Evolutionary conservation across 2,113 vertebrate genomes (phyloP).

Genomic region (Cryptomyrus ogoouensis): DNA sequence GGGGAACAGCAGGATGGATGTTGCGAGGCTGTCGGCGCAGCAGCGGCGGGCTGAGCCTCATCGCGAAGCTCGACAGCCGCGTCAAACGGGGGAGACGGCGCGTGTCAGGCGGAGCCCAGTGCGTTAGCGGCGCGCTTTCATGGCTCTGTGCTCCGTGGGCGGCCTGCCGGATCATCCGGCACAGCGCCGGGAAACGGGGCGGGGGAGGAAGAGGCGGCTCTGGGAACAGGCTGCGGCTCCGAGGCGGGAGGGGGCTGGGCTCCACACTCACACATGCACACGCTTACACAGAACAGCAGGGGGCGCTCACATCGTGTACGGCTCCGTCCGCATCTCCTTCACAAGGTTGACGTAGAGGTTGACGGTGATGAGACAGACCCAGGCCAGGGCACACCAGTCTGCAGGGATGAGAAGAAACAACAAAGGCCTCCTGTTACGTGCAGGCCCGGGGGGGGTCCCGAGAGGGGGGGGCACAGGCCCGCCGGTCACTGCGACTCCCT

Average conservation of each 20-base stretch:
- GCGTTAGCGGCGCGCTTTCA: neutral
- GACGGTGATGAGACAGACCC: constrained; percentile 73
- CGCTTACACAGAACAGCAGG: constrained; percentile 11
- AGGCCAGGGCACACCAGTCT: constrained; percentile 72
- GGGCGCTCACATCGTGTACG: constrained; percentile 59
- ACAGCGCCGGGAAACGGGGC: neutral
- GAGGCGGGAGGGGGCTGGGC: neutral
- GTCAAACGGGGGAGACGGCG: constrained; percentile 1
- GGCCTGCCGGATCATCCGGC: neutral
- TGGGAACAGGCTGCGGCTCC: neutral
- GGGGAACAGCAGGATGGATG: constrained; percentile 5
- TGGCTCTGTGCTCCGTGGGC: neutral
- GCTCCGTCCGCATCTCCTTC: constrained; percentile 62
- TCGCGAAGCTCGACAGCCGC: neutral
- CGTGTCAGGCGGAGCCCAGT: neutral
- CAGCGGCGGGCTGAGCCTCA: neutral
- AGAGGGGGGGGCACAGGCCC: neutral
- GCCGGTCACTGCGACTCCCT: neutral
- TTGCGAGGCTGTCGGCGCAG: neutral
- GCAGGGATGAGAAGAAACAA: constrained; percentile 24
- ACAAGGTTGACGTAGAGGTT: constrained; percentile 74
- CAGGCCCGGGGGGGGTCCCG: neutral
- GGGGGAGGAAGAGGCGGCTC: neutral
- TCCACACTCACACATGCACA: constrained; percentile 19
- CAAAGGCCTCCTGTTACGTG: neutral